Evolutionary conservation across 1,140 invertebrate species (phyloP), one percentile per base, ranked within the genome.

Genomic region (Homarus americanus): DNA sequence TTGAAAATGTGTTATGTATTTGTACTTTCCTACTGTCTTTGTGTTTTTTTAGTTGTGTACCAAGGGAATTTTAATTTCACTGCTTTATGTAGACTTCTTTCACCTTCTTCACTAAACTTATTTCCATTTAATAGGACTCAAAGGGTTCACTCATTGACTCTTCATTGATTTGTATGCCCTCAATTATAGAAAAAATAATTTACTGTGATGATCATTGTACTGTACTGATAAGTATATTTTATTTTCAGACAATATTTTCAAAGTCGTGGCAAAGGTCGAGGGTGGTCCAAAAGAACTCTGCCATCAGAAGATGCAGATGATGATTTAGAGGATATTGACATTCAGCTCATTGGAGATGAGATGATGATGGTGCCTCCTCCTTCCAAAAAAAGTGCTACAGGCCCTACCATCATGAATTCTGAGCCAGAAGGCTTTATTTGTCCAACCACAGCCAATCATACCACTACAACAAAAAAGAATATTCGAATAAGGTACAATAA

Each of bases 161-260:
- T n/a, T n/a, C n/a, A n/a, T n/a, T n/a, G n/a, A n/a, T n/a, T n/a
- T n/a, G n/a, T n/a, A n/a, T n/a, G n/a, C n/a, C n/a, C n/a, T n/a
- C n/a, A n/a, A n/a, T n/a, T n/a, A n/a, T n/a, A n/a, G n/a, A n/a
- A n/a, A n/a, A n/a, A n/a, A n/a, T n/a, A n/a, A n/a, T n/a, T n/a
- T n/a, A n/a, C n/a, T n/a, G n/a, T n/a, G n/a, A n/a, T n/a, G n/a
- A n/a, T n/a, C n/a, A n/a, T n/a, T n/a, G n/a, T n/a, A n/a, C n/a
- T n/a, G n/a, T n/a, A n/a, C n/a, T n/a, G n/a, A n/a, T 58, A 3
- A 17, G 24, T 58, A 58, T 15, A 58, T 82, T 78, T 44, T 69
- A 3, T 58, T 84, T 78, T 17, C 87, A 90, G 87, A 73, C 87
- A 90, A 32, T 90, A 90, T 82, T 90, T 90, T 40, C 87, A 90